Evolutionary conservation across 1,140 invertebrate species (phyloP), one percentile per base, ranked within the genome.

Genomic region (Teleogryllus occipitalis): DNA sequence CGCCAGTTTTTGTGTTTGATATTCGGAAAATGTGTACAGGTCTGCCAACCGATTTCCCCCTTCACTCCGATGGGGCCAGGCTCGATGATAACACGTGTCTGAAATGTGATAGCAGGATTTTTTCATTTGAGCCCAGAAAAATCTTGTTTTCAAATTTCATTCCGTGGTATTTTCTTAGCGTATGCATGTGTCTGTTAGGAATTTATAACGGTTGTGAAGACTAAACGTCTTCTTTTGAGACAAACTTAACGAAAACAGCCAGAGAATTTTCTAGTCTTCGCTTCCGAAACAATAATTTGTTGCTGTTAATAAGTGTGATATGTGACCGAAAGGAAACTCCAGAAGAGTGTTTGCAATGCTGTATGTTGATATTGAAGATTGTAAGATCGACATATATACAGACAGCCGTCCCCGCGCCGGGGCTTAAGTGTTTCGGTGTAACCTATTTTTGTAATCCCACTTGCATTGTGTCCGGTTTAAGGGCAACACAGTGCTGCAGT

Each of bases 91-190:
- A 65, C 54, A 65, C 54, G 54, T 65, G 54, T 65, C 54, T 65
- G 54, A 65, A 65, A 65, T 65, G 54, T 65, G 54, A 65, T 65
- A 65, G 54, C 54, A 65, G 54, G 54, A 65, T 65, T 65, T 65
- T 65, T 65, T 65, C 54, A 65, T 14, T 65, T 65, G 54, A 65
- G 54, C 54, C 54, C 54, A 65, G 54, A 65, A 65, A 65, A 65
- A 65, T 65, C 54, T 65, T 65, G 54, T 65, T 65, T 65, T 65
- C 54, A 18, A 14, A 65, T 65, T 65, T 65, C 54, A 14, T 65
- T 65, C 54, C 54, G 54, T 65, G 54, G 18, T 65, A 18, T 65
- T 65, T 65, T 65, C 10, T 65, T 18, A 14, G 54, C 54, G 54
- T 39, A 39, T 39, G 27, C 27, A 5, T 39, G 27, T 65, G 54